A percentile compares a stretch with the other conserved stretches of the same genome.
phyloP scores from a whole-genome alignment of 2,888 invertebrate species.

The Cantharis rufa region DNA sequence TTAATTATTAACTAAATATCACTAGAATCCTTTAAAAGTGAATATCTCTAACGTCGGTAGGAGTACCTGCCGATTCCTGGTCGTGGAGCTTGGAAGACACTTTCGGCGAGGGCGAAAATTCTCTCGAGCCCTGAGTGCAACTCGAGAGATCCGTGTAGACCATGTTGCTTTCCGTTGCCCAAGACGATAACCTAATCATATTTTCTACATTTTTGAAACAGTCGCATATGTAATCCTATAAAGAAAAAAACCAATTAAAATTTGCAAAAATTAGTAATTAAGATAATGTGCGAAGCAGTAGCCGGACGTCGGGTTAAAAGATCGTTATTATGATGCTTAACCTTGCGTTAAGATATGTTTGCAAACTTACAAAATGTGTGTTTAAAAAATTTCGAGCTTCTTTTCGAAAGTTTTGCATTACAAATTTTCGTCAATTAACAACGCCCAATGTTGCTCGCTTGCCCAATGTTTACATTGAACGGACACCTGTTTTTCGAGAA shows the following conservation, averaged over 20 bases:
- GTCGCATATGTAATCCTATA: conserved; percentile 77
- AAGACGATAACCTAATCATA: conserved; percentile 64
- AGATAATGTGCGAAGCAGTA: not conserved
- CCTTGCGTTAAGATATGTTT: not conserved
- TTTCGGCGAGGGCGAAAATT: conserved; percentile 44
- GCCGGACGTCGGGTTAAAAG: not conserved
- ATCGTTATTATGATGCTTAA: not conserved
- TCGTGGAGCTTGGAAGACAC: conserved; percentile 59
- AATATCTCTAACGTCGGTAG: conserved; percentile 84
- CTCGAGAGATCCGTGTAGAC: conserved; percentile 18
- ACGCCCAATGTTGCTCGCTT: not conserved
- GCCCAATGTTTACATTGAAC: not conserved
- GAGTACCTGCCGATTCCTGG: conserved; percentile 77
- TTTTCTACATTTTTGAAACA: conserved; percentile 81
- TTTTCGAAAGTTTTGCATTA: not conserved
- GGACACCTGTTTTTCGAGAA: not conserved
- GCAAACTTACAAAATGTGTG: not conserved
- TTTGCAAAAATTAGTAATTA: not conserved
- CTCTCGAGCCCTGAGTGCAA: conserved; percentile 42
- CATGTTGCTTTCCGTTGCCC: conserved; percentile 38
- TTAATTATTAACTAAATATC: conserved; percentile 25
- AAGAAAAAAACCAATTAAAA: conserved; percentile 30
- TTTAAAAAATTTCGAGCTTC: not conserved
- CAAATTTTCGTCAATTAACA: not conserved
- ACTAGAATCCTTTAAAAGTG: conserved; percentile 59